Evolutionary conservation across 1,140 invertebrate species (phyloP).

Genomic region (Drosophila grimshawi): DNA sequence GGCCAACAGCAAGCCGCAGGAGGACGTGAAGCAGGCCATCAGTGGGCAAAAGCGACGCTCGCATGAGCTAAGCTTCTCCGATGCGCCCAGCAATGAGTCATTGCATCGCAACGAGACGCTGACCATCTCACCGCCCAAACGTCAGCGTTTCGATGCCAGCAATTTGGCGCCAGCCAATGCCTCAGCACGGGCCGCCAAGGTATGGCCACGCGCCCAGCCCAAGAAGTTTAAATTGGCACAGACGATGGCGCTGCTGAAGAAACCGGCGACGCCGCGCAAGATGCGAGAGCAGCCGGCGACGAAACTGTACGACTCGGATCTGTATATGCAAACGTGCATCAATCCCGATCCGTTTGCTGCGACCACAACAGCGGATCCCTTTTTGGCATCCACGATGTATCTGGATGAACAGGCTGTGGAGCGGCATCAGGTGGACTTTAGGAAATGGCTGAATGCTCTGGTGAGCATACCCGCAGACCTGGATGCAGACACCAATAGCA

Average conservation of each 20-base stretch:
- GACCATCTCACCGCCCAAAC: slow-evolving; percentile 71
- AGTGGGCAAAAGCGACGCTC: slow-evolving; percentile 63
- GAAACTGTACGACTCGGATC: slow-evolving; percentile 75
- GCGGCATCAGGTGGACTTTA: slow-evolving; percentile 92
- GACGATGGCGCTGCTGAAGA: slow-evolving; percentile 66
- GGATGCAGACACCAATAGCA: slow-evolving; percentile 87
- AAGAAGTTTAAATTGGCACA: slow-evolving; percentile 72
- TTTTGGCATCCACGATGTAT: slow-evolving; percentile 88
- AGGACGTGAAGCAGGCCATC: background rate
- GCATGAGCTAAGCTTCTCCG: slow-evolving; percentile 69
- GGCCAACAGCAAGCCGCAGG: slow-evolving; percentile 22
- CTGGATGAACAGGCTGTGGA: slow-evolving; percentile 92
- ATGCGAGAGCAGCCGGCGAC: slow-evolving; percentile 30
- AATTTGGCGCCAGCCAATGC: slow-evolving; percentile 48
- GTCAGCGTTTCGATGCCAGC: slow-evolving; percentile 57
- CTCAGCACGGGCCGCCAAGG: slow-evolving; percentile 43
- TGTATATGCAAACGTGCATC: slow-evolving; percentile 75
- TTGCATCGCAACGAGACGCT: slow-evolving; percentile 46
- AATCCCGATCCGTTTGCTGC: slow-evolving; percentile 87
- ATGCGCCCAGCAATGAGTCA: slow-evolving; percentile 71
- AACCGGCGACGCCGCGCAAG: slow-evolving; percentile 59
- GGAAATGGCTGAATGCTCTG: slow-evolving; percentile 94
- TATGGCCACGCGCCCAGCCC: slow-evolving; percentile 56
- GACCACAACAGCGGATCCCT: slow-evolving; percentile 88
- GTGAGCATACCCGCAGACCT: slow-evolving; percentile 91